phyloP scores from a whole-genome alignment of 1,140 invertebrate genomes.

The Heliconius himera region DNA sequence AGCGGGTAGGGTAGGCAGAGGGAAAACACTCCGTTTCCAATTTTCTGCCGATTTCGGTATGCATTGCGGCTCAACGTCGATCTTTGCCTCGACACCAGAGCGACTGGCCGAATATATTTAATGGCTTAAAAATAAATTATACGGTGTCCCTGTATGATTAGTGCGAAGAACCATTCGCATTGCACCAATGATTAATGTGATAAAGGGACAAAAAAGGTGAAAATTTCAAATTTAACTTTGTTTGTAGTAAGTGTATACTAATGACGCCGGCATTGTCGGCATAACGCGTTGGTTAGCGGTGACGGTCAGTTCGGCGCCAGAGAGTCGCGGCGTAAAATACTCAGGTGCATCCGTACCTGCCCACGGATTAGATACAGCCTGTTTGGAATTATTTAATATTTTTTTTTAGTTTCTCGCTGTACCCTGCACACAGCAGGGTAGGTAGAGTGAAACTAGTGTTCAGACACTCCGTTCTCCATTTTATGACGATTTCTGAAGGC shows the following conservation, averaged over 20 bases:
- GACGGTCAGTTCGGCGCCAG: constrained; percentile 70
- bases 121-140: neutral
- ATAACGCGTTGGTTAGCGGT: constrained; percentile 39
- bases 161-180: neutral
- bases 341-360: constrained; percentile 81
- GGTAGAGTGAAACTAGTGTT: too few species aligned
- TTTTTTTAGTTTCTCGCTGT: neutral
- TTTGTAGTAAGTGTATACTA: constrained; percentile 22
- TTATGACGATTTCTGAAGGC: too few species aligned
- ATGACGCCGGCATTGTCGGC: constrained; percentile 34
- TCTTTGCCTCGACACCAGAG: too few species aligned
- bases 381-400: constrained; percentile 31
- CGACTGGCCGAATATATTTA: neutral
- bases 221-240: constrained; percentile 4
- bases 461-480: too few species aligned
- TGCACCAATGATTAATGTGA: constrained; percentile 1
- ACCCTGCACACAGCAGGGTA: too few species aligned
- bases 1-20: too few species aligned
- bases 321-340: constrained; percentile 80
- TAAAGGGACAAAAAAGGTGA: neutral
- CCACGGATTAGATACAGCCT: constrained; percentile 64
- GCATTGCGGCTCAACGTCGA: too few species aligned
- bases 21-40: too few species aligned
- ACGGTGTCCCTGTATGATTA: neutral
- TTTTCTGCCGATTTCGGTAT: too few species aligned